These are phyloP conservation scores for Drosophila birchii DNA, from an alignment of 2,888 invertebrate species.

Conservation along the genomic window DNA sequence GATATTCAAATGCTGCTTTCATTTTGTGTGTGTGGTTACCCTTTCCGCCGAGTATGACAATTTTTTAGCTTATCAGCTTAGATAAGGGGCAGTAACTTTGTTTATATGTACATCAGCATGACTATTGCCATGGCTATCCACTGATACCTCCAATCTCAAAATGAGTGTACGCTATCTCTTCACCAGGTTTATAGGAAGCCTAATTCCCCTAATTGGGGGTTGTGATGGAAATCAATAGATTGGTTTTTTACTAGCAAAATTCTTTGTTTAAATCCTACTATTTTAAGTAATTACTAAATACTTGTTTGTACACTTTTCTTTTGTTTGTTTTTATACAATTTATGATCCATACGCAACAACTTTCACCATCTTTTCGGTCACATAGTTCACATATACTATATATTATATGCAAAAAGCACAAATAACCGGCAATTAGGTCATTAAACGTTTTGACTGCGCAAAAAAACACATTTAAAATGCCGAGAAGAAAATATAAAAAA, in stretches of 20 bases:
- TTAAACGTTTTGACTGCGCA: slow-evolving; percentile 45
- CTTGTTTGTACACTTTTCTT: neutral
- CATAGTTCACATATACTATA: slow-evolving; percentile 32
- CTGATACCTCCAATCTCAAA: neutral
- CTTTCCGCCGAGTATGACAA: neutral
- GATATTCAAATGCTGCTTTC: slow-evolving; percentile 39
- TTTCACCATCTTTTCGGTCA: slow-evolving; percentile 34
- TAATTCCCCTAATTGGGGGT: slow-evolving; percentile 7
- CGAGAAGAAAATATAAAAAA: slow-evolving; percentile 3
- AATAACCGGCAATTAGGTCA: slow-evolving; percentile 82
- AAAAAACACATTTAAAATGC: slow-evolving; percentile 18
- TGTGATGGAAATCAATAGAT: slow-evolving; percentile 3
- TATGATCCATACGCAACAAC: slow-evolving; percentile 19
- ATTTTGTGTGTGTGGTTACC: slow-evolving; percentile 1
- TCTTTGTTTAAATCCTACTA: neutral
- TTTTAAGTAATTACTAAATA: no score
- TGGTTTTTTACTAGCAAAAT: neutral
- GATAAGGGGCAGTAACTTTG: slow-evolving; percentile 29
- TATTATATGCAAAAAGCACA: slow-evolving; percentile 28
- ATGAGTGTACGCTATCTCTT: neutral
- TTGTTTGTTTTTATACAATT: neutral
- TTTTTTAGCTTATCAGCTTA: slow-evolving; percentile 26
- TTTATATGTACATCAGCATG: slow-evolving; percentile 42
- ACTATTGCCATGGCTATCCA: slow-evolving; percentile 17
- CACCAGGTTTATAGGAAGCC: no score